Base-by-base conservation (phyloP, 2,888 invertebrate genomes). In the Hemicrepidius hirtus region DNA sequence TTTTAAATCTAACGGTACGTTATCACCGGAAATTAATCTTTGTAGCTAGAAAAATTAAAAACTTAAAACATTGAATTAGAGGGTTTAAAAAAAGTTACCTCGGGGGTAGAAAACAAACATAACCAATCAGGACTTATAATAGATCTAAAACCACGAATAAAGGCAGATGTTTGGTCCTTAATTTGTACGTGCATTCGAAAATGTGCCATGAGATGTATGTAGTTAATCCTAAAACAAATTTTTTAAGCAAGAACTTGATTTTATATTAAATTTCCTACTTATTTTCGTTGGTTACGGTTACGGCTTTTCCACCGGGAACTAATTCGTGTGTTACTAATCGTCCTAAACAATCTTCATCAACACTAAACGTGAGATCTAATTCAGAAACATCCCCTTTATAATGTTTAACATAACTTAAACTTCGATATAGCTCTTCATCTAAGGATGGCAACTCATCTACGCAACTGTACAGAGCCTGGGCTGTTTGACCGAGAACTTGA, bases 181-280 rank as follows among this genome's bases (percentile, higher is more conserved):
- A 99, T 99, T 88, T 99, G 99, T 7, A 95, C 94, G 85, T 98
- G 97, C 96, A 99, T 98, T 76, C 98, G 93, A 86, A 98, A 99
- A 87, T 98, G 97, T 0, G 99, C 99, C 97, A 98, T 97, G 83
- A 97, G 89, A 86, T 99, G 99, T 65, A 99, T 97, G 86, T 99
- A 99, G 84, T 97, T 96, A 79, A 99, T 98, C 88, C 96, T 96
- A 28, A 55, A 55, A 55, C 6, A 16, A n/a, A n/a, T n/a, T n/a
- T n/a, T n/a, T n/a, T 1, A 13, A 24, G 20, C 20, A 13, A 20
- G 86, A n/a, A n/a, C n/a, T n/a, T n/a, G n/a, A n/a, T n/a, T n/a
- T n/a, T n/a, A 24, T 24, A 24, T 24, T 5, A 24, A 24, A 24
- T 24, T 3, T 24, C 49, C 64, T 86, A 95, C 95, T 97, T 98